Evolutionary conservation across 1,140 invertebrate species (phyloP).

Genomic region (Planococcus citri): DNA sequence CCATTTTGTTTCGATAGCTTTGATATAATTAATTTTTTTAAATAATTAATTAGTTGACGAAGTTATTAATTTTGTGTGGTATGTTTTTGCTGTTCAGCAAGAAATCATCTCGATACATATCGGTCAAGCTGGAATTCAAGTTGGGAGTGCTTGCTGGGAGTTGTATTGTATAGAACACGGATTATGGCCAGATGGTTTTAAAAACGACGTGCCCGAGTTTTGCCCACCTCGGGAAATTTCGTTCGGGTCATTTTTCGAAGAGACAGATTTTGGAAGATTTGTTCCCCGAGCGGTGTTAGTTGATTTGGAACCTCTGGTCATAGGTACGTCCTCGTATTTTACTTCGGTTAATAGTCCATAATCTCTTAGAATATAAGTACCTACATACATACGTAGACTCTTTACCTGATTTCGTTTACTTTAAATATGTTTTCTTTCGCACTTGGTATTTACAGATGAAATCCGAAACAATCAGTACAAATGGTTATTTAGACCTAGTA

Average conservation of each 20-base stretch:
- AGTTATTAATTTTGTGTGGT: no score
- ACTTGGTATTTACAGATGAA: conserved; percentile 42
- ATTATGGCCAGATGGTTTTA: conserved; percentile 49
- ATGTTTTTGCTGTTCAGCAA: no score
- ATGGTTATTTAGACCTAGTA: conserved; percentile 61
- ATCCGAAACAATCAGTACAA: conserved; percentile 58
- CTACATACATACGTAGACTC: no score
- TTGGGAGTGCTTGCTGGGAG: conserved; percentile 55
- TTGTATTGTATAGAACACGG: conserved; percentile 60
- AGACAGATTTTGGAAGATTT: conserved; percentile 54
- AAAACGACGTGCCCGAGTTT: conserved; percentile 26
- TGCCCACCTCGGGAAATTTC: conserved; percentile 36
- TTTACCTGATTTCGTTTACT: neutral
- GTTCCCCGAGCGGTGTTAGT: conserved; percentile 65
- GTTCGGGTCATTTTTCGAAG: conserved; percentile 53
- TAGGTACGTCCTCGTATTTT: conserved; percentile 30
- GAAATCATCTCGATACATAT: conserved; percentile 55
- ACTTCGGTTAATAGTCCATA: neutral
- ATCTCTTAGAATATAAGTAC: neutral
- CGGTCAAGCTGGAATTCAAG: conserved; percentile 61
- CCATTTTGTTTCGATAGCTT: no score
- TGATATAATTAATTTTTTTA: no score
- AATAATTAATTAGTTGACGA: no score
- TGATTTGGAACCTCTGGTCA: conserved; percentile 63
- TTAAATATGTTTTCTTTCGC: neutral